Percentiles rank a stretch among this genome's conserved stretches.
phyloP scores from a whole-genome alignment of 2,888 invertebrate genomes.

The Slavum lentiscoides region DNA sequence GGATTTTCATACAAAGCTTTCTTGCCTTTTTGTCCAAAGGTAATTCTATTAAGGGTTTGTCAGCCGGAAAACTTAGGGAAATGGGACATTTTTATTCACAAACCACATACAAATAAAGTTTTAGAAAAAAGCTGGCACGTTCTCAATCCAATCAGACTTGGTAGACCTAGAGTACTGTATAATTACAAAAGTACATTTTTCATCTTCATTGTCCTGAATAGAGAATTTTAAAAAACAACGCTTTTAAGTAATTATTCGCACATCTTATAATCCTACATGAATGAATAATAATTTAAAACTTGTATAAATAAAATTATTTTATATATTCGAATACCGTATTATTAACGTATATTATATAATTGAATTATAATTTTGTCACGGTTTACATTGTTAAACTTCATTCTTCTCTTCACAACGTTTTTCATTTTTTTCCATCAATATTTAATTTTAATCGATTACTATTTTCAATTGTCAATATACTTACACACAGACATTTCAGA shows the following conservation, averaged over 20 bases:
- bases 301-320: background rate
- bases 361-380: no score
- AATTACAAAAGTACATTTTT: slow-evolving; percentile 30
- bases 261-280: background rate
- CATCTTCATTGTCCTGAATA: slow-evolving; percentile 19
- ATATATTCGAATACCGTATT: background rate
- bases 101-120: slow-evolving; percentile 34
- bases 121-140: slow-evolving; percentile 32
- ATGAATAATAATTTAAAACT: background rate
- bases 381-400: no score
- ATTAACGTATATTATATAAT: background rate
- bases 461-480: no score
- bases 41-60: slow-evolving; percentile 27
- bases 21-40: slow-evolving; percentile 18
- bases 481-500: no score
- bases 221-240: background rate
- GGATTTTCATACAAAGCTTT: slow-evolving; percentile 21
- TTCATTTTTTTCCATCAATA: no score
- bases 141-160: slow-evolving; percentile 44
- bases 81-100: slow-evolving; percentile 38
- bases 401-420: no score
- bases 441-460: no score
- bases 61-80: slow-evolving; percentile 18
- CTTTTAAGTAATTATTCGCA: slow-evolving; percentile 31
- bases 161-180: slow-evolving; percentile 27